phyloP scores from a whole-genome alignment of 1,140 invertebrate genomes.

The Apolygus lucorum region DNA sequence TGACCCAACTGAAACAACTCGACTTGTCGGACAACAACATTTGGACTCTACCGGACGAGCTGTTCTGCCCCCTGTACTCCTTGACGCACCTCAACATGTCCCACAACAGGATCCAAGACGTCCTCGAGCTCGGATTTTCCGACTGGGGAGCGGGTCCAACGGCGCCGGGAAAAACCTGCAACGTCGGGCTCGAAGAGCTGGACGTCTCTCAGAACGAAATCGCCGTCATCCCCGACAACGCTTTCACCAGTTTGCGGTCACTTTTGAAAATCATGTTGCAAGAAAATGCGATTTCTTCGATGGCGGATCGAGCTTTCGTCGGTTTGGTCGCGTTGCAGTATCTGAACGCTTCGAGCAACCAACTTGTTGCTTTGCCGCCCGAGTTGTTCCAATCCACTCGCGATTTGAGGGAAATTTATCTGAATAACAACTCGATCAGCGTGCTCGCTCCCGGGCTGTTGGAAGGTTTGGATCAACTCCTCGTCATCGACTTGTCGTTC shows the following conservation, averaged over 20 bases:
- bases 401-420: constrained; percentile 58
- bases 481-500: constrained; percentile 62
- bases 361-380: constrained; percentile 59
- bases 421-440: constrained; percentile 71
- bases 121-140: constrained; percentile 59
- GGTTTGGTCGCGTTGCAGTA: constrained; percentile 55
- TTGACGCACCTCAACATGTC: constrained; percentile 63
- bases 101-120: constrained; percentile 66
- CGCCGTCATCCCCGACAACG: constrained; percentile 54
- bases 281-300: constrained; percentile 60
- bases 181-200: constrained; percentile 53
- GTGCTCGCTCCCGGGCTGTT: constrained; percentile 66
- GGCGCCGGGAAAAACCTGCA: constrained; percentile 48
- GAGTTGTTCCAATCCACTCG: constrained; percentile 59
- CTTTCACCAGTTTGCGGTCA: constrained; percentile 56
- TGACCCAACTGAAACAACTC: constrained; percentile 56
- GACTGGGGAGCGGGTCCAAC: constrained; percentile 46
- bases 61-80: constrained; percentile 64
- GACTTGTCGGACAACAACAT: constrained; percentile 73
- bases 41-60: constrained; percentile 59
- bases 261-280: constrained; percentile 56
- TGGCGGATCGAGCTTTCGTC: constrained; percentile 60
- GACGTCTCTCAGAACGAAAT: constrained; percentile 69
- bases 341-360: constrained; percentile 69
- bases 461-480: constrained; percentile 62